Conservation (phyloP, 2,888 invertebrate genomes). For the Phaonia tiefii region DNA sequence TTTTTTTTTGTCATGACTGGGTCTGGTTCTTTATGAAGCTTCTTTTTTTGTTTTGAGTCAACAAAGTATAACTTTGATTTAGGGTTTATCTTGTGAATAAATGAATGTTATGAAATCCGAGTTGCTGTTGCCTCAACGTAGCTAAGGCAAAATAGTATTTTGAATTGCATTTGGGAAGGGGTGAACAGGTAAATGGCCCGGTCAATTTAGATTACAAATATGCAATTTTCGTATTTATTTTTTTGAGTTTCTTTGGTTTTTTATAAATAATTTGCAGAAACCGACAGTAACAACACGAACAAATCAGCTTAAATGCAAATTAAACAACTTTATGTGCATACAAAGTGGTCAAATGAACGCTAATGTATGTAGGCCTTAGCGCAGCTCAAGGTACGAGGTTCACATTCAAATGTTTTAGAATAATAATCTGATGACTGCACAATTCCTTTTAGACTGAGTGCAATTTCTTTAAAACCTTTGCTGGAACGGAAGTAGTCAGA, state of each 20-base stretch:
- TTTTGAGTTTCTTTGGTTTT: slow-evolving; percentile 10
- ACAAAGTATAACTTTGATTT: slow-evolving; percentile 36
- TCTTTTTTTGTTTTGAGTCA: no score
- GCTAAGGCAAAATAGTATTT: no score
- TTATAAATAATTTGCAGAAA: slow-evolving; percentile 56
- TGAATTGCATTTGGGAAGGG: neutral
- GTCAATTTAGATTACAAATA: neutral
- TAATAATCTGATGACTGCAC: no score
- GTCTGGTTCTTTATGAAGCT: no score
- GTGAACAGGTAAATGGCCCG: neutral
- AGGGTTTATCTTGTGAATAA: slow-evolving; percentile 18
- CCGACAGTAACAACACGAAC: slow-evolving; percentile 14
- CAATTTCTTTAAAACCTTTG: no score
- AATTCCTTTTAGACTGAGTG: no score
- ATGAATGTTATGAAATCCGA: no score
- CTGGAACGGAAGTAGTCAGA: no score
- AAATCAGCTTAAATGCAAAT: slow-evolving; percentile 63
- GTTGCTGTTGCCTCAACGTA: no score
- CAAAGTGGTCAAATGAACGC: slow-evolving; percentile 35
- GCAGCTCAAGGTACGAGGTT: neutral
- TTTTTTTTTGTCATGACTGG: neutral
- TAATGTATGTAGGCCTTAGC: neutral
- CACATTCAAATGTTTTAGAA: no score
- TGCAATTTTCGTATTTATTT: slow-evolving; percentile 23
- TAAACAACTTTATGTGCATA: slow-evolving; percentile 63